phyloP scores from a whole-genome alignment of 2,888 invertebrate genomes.

The Eledona agricola region DNA sequence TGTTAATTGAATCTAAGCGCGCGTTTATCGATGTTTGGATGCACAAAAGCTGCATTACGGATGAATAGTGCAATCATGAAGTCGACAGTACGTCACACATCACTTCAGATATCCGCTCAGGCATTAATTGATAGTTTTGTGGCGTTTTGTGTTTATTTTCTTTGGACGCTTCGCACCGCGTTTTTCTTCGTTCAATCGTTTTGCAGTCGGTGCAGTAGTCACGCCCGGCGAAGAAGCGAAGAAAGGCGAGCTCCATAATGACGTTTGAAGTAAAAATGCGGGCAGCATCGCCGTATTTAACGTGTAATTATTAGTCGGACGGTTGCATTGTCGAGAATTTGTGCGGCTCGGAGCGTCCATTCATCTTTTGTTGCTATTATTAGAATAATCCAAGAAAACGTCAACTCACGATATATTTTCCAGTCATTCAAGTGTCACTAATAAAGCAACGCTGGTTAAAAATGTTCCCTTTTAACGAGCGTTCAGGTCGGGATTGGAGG shows the following conservation, averaged over 20 bases:
- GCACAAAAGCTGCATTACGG: no score
- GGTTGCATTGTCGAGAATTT: constrained; percentile 13
- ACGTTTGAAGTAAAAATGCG: constrained; percentile 15
- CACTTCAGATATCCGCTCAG: no score
- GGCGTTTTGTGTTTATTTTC: no score
- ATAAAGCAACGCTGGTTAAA: constrained; percentile 31
- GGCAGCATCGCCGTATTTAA: constrained; percentile 7
- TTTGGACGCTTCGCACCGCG: no score
- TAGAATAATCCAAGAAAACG: constrained; percentile 19
- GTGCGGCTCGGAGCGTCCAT: constrained; percentile 12
- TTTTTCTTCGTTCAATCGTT: constrained; percentile 1
- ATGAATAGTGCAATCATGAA: no score
- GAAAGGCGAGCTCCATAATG: constrained; percentile 1
- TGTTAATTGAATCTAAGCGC: no score
- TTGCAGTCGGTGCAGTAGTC: no score
- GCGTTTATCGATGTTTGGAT: no score
- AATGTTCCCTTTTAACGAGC: constrained; percentile 15
- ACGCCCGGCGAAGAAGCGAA: no score
- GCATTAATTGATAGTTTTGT: no score
- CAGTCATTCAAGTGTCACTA: constrained; percentile 27
- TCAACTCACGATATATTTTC: constrained; percentile 18
- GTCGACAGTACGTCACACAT: no score
- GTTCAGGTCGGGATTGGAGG: constrained; percentile 11
- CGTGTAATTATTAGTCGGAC: constrained; percentile 23
- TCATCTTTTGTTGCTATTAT: constrained; percentile 24